These are phyloP conservation scores for Rhaphigaster nebulosa DNA, from an alignment of 2,888 invertebrate species.

Conservation along the genomic window DNA sequence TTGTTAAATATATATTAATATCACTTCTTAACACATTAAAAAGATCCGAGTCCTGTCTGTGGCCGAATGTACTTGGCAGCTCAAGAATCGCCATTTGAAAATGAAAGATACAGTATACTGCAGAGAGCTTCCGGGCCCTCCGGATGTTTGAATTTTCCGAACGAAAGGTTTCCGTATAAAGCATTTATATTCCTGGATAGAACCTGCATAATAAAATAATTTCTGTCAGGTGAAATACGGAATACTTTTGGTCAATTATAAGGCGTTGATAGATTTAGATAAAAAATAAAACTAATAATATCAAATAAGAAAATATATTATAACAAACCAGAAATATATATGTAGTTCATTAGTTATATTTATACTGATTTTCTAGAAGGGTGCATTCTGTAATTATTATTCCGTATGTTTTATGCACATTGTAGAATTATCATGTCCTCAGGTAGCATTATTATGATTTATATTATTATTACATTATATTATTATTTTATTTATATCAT, in stretches of 20 bases:
- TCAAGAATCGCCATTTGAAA: not conserved
- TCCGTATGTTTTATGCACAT: too few relatives aligned
- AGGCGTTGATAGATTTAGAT: too few relatives aligned
- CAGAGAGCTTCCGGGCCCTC: not conserved
- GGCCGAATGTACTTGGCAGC: not conserved
- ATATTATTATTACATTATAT: too few relatives aligned
- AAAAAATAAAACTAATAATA: too few relatives aligned
- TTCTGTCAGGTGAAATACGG: not conserved
- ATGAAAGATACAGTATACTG: not conserved
- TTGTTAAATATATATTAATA: not conserved
- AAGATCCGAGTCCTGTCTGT: not conserved
- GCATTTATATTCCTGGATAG: not conserved
- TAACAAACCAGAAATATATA: too few relatives aligned
- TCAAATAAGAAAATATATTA: too few relatives aligned
- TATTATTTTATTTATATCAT: too few relatives aligned
- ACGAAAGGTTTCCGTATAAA: not conserved
- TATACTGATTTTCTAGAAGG: too few relatives aligned
- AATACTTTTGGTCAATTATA: not conserved
- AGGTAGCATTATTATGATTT: too few relatives aligned
- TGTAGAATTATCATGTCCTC: too few relatives aligned
- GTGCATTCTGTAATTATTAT: too few relatives aligned
- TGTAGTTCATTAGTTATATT: too few relatives aligned
- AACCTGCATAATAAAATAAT: not conserved
- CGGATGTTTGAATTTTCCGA: not conserved
- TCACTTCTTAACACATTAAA: not conserved